phyloP scores from a whole-genome alignment of 2,888 invertebrate genomes.

The Scaptomyza reducta region DNA sequence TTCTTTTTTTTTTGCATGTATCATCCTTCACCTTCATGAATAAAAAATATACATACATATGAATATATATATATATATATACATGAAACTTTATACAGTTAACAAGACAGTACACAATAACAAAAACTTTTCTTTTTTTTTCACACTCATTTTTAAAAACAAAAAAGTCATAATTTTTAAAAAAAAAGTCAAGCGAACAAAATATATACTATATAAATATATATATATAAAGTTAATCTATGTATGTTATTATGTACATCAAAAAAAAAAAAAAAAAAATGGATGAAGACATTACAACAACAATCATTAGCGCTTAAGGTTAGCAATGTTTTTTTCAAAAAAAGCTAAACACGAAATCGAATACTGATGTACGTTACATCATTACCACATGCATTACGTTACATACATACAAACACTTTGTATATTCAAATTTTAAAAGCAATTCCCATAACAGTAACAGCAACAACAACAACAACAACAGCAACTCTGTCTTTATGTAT shows the following conservation, averaged over 20 bases:
- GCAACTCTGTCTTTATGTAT: background rate
- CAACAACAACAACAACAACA: background rate
- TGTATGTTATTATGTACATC: background rate
- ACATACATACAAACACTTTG: background rate
- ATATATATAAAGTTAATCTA: background rate
- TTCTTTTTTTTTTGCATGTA: background rate
- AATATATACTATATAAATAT: too few species aligned
- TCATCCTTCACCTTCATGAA: background rate
- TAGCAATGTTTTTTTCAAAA: conserved; percentile 5
- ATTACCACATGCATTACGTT: conserved; percentile 6
- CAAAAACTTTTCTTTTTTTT: conserved; percentile 11
- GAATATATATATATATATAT: background rate
- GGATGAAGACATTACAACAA: conserved; percentile 18
- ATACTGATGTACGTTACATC: conserved; percentile 8
- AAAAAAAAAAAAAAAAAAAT: too few species aligned
- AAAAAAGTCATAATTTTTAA: conserved; percentile 37
- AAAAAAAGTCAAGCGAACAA: conserved; percentile 13
- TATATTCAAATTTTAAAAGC: conserved; percentile 32
- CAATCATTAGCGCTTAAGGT: conserved; percentile 59
- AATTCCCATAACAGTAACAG: conserved; percentile 1
- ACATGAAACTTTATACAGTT: conserved; percentile 45
- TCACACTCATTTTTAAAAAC: background rate
- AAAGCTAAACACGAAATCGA: conserved; percentile 12
- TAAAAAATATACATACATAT: background rate
- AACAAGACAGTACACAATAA: conserved; percentile 53